phyloP scores from a whole-genome alignment of 2,797 vertebrate genomes.

The Lycodopsis pacificus region DNA sequence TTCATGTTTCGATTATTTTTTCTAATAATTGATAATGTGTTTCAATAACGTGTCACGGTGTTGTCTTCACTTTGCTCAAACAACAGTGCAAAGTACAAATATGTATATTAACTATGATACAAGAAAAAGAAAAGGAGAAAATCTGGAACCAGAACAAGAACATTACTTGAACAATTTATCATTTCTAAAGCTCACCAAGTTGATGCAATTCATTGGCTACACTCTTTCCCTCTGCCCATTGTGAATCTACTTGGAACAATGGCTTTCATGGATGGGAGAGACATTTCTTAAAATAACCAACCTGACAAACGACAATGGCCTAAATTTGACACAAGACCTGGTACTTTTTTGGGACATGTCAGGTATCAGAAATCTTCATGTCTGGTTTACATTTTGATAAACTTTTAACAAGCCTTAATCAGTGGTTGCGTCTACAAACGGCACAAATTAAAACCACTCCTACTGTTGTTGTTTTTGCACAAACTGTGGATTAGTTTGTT shows the following conservation, averaged over 20 bases:
- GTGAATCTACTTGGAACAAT: not conserved
- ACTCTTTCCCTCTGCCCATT: not conserved
- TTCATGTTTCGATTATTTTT: not conserved
- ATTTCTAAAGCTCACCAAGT: not conserved
- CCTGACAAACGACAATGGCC: not conserved
- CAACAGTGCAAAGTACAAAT: not conserved
- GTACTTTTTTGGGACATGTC: slow-evolving; percentile 2
- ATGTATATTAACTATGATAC: not conserved
- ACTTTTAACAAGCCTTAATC: slow-evolving; percentile 18
- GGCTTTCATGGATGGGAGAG: not conserved
- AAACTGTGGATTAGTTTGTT: slow-evolving; percentile 7
- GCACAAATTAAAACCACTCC: not conserved
- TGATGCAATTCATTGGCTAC: not conserved
- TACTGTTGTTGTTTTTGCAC: not conserved
- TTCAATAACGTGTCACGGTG: not conserved
- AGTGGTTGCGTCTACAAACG: not conserved
- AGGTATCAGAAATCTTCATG: not conserved
- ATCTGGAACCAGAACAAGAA: not conserved
- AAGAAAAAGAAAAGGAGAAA: not conserved
- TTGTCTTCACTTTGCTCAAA: not conserved
- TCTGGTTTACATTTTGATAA: slow-evolving; percentile 6
- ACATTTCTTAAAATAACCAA: not conserved
- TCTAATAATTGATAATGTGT: not conserved
- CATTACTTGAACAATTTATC: not conserved
- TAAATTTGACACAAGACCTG: not conserved